A percentile compares a stretch with the other conserved stretches of the same genome.
Evolutionary conservation across 2,888 invertebrate genomes (phyloP).

Genomic region (Drosophila limbata): DNA sequence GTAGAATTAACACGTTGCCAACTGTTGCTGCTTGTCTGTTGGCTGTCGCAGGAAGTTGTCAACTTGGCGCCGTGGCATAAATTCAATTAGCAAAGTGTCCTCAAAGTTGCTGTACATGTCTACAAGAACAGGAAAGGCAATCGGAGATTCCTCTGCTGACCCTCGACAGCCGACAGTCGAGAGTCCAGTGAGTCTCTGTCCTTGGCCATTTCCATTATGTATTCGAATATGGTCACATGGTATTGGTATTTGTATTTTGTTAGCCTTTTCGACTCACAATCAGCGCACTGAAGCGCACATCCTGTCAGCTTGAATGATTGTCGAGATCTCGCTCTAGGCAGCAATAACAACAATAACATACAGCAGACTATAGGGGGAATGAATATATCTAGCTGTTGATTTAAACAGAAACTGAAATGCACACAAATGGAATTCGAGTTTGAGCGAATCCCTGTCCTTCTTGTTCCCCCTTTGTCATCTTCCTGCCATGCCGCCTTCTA

Average conservation of each 20-base stretch:
- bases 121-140: conserved; percentile 50
- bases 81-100: conserved; percentile 79
- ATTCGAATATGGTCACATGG: conserved; percentile 20
- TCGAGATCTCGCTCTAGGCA: conserved; percentile 51
- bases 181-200: conserved; percentile 2
- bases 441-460: conserved; percentile 40
- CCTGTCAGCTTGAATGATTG: conserved; percentile 81
- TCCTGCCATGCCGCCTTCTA: conserved; percentile 51
- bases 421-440: conserved; percentile 80
- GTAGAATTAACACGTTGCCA: conserved; percentile 76
- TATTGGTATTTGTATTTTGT: conserved; percentile 61
- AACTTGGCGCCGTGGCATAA: conserved; percentile 70
- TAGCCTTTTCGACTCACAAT: conserved; percentile 69
- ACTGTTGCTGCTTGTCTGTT: conserved; percentile 66
- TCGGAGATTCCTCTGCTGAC: conserved; percentile 55
- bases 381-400: conserved; percentile 60
- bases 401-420: conserved; percentile 81
- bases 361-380: conserved; percentile 8
- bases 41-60: conserved; percentile 69
- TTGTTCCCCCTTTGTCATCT: background rate
- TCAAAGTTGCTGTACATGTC: conserved; percentile 43
- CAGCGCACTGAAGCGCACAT: conserved; percentile 81
- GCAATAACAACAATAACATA: conserved; percentile 13
- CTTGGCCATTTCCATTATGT: conserved; percentile 19
- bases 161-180: conserved; percentile 25